Percentiles rank a stretch among this genome's conserved stretches.
phyloP scores from a whole-genome alignment of 35 echinoderm and acorn worm species.

The Acanthaster planci region DNA sequence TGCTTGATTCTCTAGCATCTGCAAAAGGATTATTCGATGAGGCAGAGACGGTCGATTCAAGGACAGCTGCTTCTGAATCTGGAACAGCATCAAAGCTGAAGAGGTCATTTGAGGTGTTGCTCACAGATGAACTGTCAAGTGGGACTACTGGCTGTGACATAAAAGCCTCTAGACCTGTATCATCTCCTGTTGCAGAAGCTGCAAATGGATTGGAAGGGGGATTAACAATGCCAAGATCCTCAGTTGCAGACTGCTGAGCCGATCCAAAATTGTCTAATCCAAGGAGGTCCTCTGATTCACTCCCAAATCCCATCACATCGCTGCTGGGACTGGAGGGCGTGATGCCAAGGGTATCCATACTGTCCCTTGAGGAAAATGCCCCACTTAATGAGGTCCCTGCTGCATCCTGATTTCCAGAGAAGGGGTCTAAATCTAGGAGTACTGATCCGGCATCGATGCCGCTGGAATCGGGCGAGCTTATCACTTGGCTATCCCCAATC shows the following conservation, averaged over 20 bases:
- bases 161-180: conserved; percentile 48
- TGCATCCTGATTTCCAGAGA: not conserved
- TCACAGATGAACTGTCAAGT: not conserved
- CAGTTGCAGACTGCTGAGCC: not conserved
- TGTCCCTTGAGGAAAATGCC: not conserved
- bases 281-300: conserved; percentile 35
- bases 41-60: conserved; percentile 7
- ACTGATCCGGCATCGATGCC: conserved; percentile 11
- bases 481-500: not conserved
- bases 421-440: conserved; percentile 44
- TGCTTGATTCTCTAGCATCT: not conserved
- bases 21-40: not conserved
- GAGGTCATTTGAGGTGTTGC: not conserved
- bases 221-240: no score
- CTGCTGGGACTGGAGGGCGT: conserved; percentile 39
- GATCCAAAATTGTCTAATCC: conserved; percentile 62
- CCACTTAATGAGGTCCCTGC: not conserved
- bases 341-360: not conserved
- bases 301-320: conserved; percentile 6
- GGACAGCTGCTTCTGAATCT: not conserved
- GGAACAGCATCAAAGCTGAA: not conserved
- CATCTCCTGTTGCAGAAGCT: conserved; percentile 1
- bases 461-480: conserved; percentile 26
- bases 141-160: conserved; percentile 8
- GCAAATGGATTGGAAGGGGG: conserved; percentile 14